Evolutionary conservation across 2,113 vertebrate species (phyloP).

Genomic region (Oryzias woworae): DNA sequence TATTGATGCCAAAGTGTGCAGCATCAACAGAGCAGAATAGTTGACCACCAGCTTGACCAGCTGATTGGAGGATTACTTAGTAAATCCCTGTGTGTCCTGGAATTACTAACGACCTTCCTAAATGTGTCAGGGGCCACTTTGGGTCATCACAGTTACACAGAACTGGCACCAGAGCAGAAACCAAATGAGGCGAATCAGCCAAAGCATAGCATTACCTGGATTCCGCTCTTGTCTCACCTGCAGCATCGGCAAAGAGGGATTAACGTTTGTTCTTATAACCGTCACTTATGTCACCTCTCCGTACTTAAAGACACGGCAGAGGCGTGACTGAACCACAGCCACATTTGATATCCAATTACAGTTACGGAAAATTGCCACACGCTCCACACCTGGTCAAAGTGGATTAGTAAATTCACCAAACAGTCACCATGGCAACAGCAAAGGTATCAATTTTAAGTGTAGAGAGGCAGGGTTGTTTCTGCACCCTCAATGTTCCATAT

Average conservation of each 20-base stretch:
- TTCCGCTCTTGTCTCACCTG: background rate
- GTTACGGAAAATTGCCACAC: no score
- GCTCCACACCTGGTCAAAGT: no score
- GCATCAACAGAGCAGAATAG: constrained; percentile 30
- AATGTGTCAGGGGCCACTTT: constrained; percentile 26
- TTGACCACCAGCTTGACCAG: constrained; percentile 24
- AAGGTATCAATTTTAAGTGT: no score
- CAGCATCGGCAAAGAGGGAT: constrained; percentile 20
- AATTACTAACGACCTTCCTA: constrained; percentile 50
- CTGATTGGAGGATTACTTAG: constrained; percentile 54
- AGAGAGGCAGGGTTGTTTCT: no score
- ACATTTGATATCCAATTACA: no score
- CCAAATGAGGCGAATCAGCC: background rate
- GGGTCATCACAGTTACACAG: background rate
- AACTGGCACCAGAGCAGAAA: background rate
- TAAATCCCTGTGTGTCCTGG: constrained; percentile 60
- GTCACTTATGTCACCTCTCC: constrained; percentile 30
- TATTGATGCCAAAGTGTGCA: background rate
- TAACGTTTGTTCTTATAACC: background rate
- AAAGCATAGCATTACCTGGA: background rate
- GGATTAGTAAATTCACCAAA: no score
- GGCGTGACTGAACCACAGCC: background rate
- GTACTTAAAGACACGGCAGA: constrained; percentile 11
- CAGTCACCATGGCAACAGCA: no score
- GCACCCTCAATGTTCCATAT: no score